Conservation (phyloP, 1,140 invertebrate genomes). For the Holcopasites calliopsidis region DNA sequence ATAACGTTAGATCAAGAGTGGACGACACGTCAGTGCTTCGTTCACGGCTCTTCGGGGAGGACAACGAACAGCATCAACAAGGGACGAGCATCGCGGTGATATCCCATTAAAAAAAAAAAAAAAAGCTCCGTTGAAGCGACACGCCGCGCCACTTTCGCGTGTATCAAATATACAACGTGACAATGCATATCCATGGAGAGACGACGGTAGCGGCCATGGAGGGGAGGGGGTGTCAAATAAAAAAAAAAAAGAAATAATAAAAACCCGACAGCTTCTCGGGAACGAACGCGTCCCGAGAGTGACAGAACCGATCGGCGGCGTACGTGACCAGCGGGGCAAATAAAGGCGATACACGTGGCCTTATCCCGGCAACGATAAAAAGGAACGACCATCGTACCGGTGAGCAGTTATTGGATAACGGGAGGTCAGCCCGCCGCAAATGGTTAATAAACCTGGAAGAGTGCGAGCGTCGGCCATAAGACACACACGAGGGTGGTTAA, state of each 20-base stretch:
- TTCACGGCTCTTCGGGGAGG: neutral
- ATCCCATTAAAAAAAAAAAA: slow-evolving; percentile 21
- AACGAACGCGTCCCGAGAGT: slow-evolving; percentile 42
- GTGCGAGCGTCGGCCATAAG: slow-evolving; percentile 64
- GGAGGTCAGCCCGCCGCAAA: slow-evolving; percentile 65
- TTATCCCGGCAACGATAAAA: slow-evolving; percentile 62
- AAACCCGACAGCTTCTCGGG: slow-evolving; percentile 22
- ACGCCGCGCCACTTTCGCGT: slow-evolving; percentile 34
- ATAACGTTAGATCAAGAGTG: neutral
- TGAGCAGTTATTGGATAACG: slow-evolving; percentile 58
- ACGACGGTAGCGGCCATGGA: neutral
- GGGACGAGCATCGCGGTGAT: slow-evolving; percentile 6
- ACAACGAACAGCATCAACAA: neutral
- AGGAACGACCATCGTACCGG: slow-evolving; percentile 46
- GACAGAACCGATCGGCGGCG: slow-evolving; percentile 45
- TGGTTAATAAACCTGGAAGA: slow-evolving; percentile 72
- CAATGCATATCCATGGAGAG: slow-evolving; percentile 32
- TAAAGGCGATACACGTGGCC: slow-evolving; percentile 56
- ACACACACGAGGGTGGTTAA: slow-evolving; percentile 65
- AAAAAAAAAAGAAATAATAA: slow-evolving; percentile 7
- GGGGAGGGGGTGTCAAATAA: neutral
- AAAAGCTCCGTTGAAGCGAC: slow-evolving; percentile 23
- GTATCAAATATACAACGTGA: slow-evolving; percentile 47
- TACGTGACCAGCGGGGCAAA: slow-evolving; percentile 54
- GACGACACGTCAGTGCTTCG: no score